A percentile compares a stretch with the other conserved stretches of the same genome.
Evolutionary conservation across 1,140 invertebrate genomes (phyloP).

Genomic region (Armadillidium nasatum): DNA sequence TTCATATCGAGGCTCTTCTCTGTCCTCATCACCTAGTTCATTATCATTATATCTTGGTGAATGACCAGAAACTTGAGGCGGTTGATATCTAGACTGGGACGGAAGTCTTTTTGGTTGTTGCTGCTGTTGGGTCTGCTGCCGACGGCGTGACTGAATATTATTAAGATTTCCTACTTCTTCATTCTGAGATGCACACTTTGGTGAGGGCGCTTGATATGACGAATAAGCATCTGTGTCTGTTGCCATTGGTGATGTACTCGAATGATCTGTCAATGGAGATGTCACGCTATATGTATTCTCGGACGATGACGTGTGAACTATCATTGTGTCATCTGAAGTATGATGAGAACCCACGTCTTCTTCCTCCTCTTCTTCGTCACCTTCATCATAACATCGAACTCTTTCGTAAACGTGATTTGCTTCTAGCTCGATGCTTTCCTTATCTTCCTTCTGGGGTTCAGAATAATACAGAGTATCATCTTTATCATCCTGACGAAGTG

Average conservation of each 20-base stretch:
- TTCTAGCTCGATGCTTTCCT: neutral
- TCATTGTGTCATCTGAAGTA: conserved; percentile 44
- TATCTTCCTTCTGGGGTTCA: conserved; percentile 24
- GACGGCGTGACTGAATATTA: conserved; percentile 26
- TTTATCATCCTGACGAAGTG: conserved; percentile 57
- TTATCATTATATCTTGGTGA: neutral
- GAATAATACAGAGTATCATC: conserved; percentile 45
- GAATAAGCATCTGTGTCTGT: conserved; percentile 41
- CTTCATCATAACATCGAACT: conserved; percentile 38
- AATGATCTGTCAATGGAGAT: conserved; percentile 39
- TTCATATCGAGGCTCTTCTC: conserved; percentile 34
- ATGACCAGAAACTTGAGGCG: conserved; percentile 17
- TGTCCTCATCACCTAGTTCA: conserved; percentile 17
- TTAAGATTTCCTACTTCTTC: conserved; percentile 24
- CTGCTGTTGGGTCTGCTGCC: conserved; percentile 24
- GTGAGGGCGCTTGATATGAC: conserved; percentile 35
- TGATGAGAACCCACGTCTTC: conserved; percentile 35
- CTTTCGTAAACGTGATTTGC: conserved; percentile 38
- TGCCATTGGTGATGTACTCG: conserved; percentile 39
- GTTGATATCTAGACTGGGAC: conserved; percentile 29
- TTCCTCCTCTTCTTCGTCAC: conserved; percentile 27
- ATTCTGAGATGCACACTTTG: conserved; percentile 27
- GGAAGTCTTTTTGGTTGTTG: conserved; percentile 30
- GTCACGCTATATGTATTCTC: conserved; percentile 44
- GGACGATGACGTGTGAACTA: conserved; percentile 44